phyloP scores from a whole-genome alignment of 2,113 vertebrate species.

The Callocephalon fimbriatum region DNA sequence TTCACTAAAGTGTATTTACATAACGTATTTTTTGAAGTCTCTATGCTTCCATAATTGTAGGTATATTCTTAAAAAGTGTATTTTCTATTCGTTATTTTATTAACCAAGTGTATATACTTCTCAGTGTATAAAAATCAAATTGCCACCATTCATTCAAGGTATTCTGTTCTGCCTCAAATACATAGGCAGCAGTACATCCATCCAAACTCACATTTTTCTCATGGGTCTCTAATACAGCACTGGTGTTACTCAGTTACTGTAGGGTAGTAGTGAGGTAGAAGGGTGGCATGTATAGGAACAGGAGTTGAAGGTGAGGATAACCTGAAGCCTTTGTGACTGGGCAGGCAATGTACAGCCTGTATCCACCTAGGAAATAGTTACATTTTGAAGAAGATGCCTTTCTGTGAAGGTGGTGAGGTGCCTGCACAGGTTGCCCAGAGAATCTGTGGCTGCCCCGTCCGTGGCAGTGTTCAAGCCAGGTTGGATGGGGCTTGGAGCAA shows the following conservation, averaged over 20 bases:
- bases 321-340: background rate
- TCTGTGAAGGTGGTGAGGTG: background rate
- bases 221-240: background rate
- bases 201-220: background rate
- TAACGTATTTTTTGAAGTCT: background rate
- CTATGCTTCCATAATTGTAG: background rate
- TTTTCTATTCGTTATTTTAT: background rate
- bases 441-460: background rate
- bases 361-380: background rate
- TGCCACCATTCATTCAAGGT: background rate
- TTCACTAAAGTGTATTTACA: background rate
- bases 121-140: background rate
- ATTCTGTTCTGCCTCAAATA: background rate
- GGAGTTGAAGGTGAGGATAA: background rate
- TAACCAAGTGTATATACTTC: background rate
- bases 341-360: background rate
- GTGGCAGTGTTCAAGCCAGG: background rate
- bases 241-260: accelerated
- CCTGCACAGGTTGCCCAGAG: background rate
- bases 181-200: background rate
- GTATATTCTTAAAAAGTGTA: background rate
- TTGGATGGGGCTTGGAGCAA: background rate
- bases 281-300: background rate
- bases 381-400: background rate
- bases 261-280: background rate